Percentiles rank a stretch among this genome's conserved stretches.
Evolutionary conservation across 2,797 vertebrate genomes (phyloP).

Genomic region (Buceros bicornis): DNA sequence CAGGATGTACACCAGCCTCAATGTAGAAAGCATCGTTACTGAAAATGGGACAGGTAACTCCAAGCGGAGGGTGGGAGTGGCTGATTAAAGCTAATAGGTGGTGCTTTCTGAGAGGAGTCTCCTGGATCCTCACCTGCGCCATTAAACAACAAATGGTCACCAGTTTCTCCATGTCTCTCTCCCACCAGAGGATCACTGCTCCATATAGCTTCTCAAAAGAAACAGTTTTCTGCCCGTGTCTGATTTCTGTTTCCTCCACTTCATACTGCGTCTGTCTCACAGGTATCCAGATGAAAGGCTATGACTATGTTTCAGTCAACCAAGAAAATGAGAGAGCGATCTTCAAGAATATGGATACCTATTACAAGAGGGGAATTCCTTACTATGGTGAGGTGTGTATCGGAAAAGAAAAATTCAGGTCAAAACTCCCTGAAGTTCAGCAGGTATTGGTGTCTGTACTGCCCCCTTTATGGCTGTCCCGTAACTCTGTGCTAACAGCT

Average conservation of each 20-base stretch:
- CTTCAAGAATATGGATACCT: conserved; percentile 60
- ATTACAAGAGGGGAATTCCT: conserved; percentile 74
- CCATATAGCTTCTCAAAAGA: neutral
- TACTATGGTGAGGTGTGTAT: conserved; percentile 66
- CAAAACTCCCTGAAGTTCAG: neutral
- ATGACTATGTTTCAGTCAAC: conserved; percentile 29
- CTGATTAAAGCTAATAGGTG: neutral
- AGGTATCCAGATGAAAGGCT: conserved; percentile 64
- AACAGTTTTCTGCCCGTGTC: neutral
- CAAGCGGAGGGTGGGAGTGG: neutral
- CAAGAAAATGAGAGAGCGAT: neutral
- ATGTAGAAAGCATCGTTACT: conserved; percentile 13
- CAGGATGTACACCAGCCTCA: conserved; percentile 30
- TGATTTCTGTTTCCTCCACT: neutral
- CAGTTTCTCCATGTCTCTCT: neutral
- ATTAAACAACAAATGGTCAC: neutral
- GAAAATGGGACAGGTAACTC: conserved; percentile 73
- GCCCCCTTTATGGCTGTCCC: neutral
- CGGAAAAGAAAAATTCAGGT: neutral
- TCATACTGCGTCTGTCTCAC: neutral
- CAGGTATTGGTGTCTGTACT: neutral
- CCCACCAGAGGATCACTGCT: neutral
- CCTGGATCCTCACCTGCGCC: neutral
- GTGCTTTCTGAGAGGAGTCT: neutral
- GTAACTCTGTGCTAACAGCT: neutral